Conservation (phyloP, 1,140 invertebrate genomes). For the Cryptotermes secundus region DNA sequence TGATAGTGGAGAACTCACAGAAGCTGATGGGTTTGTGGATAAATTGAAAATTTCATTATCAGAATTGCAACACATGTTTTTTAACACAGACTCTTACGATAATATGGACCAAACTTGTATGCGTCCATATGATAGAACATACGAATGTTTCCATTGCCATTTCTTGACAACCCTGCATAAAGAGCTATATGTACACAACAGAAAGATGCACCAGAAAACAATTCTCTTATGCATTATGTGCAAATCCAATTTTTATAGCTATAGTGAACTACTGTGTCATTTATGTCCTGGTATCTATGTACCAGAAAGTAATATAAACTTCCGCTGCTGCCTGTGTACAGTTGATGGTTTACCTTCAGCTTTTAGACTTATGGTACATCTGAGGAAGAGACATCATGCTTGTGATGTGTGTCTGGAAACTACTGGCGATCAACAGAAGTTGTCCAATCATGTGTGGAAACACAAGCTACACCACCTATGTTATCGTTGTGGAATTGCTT, state of each 20-base stretch:
- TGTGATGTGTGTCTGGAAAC: constrained; percentile 83
- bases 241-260: constrained; percentile 79
- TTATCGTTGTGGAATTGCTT: constrained; percentile 80
- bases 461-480: constrained; percentile 83
- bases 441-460: constrained; percentile 85
- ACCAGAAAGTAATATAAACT: constrained; percentile 62
- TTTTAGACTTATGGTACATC: constrained; percentile 81
- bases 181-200: constrained; percentile 79
- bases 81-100: constrained; percentile 71
- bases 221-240: constrained; percentile 81
- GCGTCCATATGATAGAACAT: constrained; percentile 55
- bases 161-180: constrained; percentile 73
- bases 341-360: constrained; percentile 73
- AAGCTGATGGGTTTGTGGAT: constrained; percentile 56
- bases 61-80: constrained; percentile 60
- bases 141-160: constrained; percentile 82
- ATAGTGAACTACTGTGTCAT: constrained; percentile 81
- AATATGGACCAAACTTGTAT: constrained; percentile 57
- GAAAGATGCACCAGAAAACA: constrained; percentile 79
- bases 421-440: constrained; percentile 70
- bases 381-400: constrained; percentile 75
- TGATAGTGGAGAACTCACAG: constrained; percentile 33
- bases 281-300: constrained; percentile 75
- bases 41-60: constrained; percentile 64
- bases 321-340: constrained; percentile 73